A percentile compares a stretch with the other conserved stretches of the same genome.
These are phyloP conservation scores for Eurystomus glaucurus DNA, from an alignment of 2,797 vertebrate genomes.

Conservation along the genomic window DNA sequence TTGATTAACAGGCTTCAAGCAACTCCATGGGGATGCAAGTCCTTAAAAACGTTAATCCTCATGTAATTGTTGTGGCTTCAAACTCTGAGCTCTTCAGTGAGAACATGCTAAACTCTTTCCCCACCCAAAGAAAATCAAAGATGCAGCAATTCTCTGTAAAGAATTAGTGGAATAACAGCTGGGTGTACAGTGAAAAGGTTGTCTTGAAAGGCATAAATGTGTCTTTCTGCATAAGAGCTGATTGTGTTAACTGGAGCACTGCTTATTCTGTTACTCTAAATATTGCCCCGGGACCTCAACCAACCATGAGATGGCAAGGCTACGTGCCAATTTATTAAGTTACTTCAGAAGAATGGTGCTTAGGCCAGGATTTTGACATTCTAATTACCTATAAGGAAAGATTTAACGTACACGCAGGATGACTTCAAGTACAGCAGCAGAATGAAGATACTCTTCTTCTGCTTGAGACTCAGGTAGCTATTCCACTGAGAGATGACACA, in stretches of 20 bases:
- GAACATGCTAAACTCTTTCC: background rate
- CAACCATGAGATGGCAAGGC: background rate
- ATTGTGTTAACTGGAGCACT: conserved; percentile 12
- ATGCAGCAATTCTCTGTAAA: background rate
- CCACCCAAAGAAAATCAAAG: background rate
- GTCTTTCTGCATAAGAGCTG: background rate
- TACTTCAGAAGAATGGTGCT: background rate
- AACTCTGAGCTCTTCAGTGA: background rate
- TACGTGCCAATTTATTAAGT: background rate
- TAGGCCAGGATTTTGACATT: background rate
- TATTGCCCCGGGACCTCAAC: conserved; percentile 17
- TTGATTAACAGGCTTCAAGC: background rate
- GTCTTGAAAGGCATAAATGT: conserved; percentile 4
- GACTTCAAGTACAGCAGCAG: background rate
- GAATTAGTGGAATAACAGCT: conserved; percentile 4
- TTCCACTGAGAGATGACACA: background rate
- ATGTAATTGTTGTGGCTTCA: background rate
- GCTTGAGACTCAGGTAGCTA: background rate
- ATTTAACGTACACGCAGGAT: background rate
- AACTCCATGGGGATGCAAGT: background rate
- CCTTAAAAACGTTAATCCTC: conserved; percentile 25
- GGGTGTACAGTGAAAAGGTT: conserved; percentile 4
- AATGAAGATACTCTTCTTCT: background rate
- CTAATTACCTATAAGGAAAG: background rate
- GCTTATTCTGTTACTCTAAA: conserved; percentile 45